Conservation (phyloP, 2,888 invertebrate species). For the Aporophyla nigra region DNA sequence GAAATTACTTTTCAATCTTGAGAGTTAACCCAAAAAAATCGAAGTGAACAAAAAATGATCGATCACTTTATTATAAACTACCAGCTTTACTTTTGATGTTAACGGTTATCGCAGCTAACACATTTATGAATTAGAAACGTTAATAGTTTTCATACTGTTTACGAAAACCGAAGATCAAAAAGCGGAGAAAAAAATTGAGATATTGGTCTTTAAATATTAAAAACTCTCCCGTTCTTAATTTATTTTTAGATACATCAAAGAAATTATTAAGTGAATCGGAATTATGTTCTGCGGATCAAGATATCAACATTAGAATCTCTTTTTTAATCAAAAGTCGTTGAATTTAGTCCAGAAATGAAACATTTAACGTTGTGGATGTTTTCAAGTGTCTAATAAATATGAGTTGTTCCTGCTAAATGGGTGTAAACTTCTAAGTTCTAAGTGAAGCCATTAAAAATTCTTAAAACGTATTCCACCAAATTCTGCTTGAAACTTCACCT, state of each 20-base stretch:
- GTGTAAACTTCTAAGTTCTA: constrained; percentile 13
- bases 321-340: not conserved
- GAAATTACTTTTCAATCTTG: constrained; percentile 28
- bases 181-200: constrained; percentile 35
- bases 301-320: not conserved
- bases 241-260: constrained; percentile 54
- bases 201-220: constrained; percentile 14
- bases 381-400: constrained; percentile 5
- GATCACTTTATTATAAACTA: constrained; percentile 57
- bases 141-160: constrained; percentile 59
- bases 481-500: constrained; percentile 30
- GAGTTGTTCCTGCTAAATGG: not conserved
- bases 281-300: constrained; percentile 6
- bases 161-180: constrained; percentile 64
- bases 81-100: constrained; percentile 61
- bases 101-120: constrained; percentile 50
- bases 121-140: constrained; percentile 53
- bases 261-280: constrained; percentile 9
- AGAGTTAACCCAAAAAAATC: constrained; percentile 37
- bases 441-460: constrained; percentile 50
- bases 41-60: constrained; percentile 41
- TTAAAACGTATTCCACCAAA: constrained; percentile 35
- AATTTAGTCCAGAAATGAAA: not conserved
- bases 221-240: constrained; percentile 22
- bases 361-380: too few relatives aligned